Conservation (phyloP, 2,888 invertebrate species). For the Thereva nobilitata region DNA sequence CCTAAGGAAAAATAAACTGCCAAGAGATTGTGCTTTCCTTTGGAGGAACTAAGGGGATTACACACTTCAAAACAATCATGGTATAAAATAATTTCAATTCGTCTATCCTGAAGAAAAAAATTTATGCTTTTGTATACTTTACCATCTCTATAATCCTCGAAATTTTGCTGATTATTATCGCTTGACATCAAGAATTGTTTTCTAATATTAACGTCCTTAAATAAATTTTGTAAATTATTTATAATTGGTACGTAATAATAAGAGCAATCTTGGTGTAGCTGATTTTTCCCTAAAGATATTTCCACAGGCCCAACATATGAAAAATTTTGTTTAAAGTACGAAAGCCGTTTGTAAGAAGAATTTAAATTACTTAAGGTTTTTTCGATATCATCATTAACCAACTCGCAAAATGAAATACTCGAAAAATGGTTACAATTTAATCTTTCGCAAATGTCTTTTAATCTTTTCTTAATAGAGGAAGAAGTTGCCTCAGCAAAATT, state of each 20-base stretch:
- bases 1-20: slow-evolving; percentile 37
- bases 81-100: slow-evolving; percentile 16
- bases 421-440: neutral
- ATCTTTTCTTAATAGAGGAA: slow-evolving; percentile 1
- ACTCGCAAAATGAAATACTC: slow-evolving; percentile 8
- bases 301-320: slow-evolving; percentile 24
- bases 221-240: slow-evolving; percentile 11
- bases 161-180: too few species aligned
- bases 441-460: neutral
- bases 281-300: slow-evolving; percentile 29
- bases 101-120: slow-evolving; percentile 13
- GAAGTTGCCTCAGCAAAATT: slow-evolving; percentile 3
- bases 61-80: slow-evolving; percentile 40
- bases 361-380: slow-evolving; percentile 5
- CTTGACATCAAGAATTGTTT: slow-evolving; percentile 9
- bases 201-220: neutral
- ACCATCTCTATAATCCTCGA: too few species aligned
- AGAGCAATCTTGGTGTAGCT: slow-evolving; percentile 37
- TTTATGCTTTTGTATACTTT: slow-evolving; percentile 2
- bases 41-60: slow-evolving; percentile 39
- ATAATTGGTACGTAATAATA: slow-evolving; percentile 33
- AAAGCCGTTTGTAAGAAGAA: slow-evolving; percentile 17
- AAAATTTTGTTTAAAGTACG: slow-evolving; percentile 11
- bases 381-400: neutral
- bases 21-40: slow-evolving; percentile 39